Evolutionary conservation across 64 coral and sea anemone species (phyloP).

Genomic region (Orbicella faveolata): DNA sequence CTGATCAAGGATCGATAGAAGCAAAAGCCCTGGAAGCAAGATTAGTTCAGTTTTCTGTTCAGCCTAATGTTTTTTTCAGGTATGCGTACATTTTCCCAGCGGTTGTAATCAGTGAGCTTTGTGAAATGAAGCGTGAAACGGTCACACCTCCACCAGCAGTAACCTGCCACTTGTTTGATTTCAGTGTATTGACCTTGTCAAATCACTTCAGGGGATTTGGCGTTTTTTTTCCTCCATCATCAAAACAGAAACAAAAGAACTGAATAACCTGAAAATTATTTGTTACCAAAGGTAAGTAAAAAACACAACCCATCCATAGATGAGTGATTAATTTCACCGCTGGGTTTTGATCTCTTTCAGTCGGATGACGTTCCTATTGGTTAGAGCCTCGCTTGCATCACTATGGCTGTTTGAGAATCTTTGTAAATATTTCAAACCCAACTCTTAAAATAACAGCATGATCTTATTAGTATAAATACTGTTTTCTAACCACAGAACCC

Average conservation of each 20-base stretch:
- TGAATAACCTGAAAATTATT: not conserved
- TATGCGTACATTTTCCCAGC: not conserved
- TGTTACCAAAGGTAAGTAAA: not conserved
- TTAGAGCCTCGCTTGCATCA: not conserved
- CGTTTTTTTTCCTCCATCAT: not conserved
- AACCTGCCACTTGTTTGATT: conserved; percentile 3
- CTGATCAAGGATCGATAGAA: no score
- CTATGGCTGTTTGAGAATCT: conserved; percentile 2
- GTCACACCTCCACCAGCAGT: not conserved
- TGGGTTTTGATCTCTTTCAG: not conserved
- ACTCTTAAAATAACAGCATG: conserved; percentile 17
- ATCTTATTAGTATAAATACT: conserved; percentile 24
- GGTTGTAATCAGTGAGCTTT: not conserved
- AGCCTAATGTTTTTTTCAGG: no score
- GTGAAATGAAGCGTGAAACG: not conserved
- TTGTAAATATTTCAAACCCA: conserved; percentile 17
- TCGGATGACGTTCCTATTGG: not conserved
- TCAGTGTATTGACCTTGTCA: not conserved
- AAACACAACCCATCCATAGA: not conserved
- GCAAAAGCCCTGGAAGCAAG: no score
- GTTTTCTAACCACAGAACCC: not conserved
- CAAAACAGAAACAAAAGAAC: not conserved
- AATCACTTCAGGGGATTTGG: not conserved
- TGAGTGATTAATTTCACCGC: not conserved
- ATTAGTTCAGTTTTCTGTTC: no score